Evolutionary conservation across 2,797 vertebrate species (phyloP), one percentile per base, ranked within the genome.

Genomic region (Lagodon rhomboides): DNA sequence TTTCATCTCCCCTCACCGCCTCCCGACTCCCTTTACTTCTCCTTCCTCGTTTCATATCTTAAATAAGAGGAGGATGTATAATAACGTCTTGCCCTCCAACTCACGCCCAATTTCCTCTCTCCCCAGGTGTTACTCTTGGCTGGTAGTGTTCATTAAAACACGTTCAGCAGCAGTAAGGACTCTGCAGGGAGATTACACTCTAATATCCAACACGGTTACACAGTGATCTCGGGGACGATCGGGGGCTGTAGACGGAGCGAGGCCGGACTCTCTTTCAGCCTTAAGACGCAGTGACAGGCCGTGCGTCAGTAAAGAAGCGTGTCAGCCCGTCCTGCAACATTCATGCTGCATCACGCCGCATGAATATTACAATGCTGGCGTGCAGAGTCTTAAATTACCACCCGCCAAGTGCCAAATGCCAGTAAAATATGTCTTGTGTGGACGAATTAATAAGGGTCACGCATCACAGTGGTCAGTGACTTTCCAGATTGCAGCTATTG

Each of bases 71-170:
- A 80, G 82, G 77, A 76, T 77, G 66, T 82, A 79, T 83, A 89
- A 87, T 70, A 77, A 77, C 20, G 16, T n/a, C 43, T 47, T 2
- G 60, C 65, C 55, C 11, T 64, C 62, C 80, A 76, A 58, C 80
- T 80, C 72, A 71, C 56, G 58, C 77, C 84, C 81, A 89, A 88
- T 90, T 91, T 89, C 82, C 73, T 73, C 74, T 82, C 84, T 89
- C 92, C 87, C 87, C 85, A 86, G 89, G 92, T 92, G 87, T 91
- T 85, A 78, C 70, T 85, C 86, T 85, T 80, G 66, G 82, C 83
- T 72, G 74, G 74, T 85, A 79, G 84, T 87, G 86, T 91, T 94
- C 91, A 94, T 93, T 93, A 93, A 93, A 94, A 91, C 79, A 74
- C 81, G 80, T 83, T 86, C 82, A 87, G 88, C 86, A 80, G 90